These are phyloP conservation scores for Eublepharis macularius DNA, from an alignment of 2,113 vertebrate species.

Conservation along the genomic window DNA sequence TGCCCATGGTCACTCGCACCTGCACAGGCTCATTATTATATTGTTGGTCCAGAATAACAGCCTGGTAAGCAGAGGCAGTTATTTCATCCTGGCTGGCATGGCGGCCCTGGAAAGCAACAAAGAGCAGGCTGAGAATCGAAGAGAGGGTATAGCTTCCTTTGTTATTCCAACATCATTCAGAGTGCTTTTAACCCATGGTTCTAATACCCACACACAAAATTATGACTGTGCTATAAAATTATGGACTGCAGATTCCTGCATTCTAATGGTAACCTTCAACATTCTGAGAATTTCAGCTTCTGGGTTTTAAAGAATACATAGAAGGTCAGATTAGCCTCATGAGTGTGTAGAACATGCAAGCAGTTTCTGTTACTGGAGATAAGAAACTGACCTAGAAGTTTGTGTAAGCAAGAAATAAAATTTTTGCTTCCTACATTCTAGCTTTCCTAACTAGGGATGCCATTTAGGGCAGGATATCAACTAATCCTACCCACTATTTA, in stretches of 20 bases:
- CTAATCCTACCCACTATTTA: not conserved
- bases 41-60: constrained; percentile 81
- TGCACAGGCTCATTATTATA: constrained; percentile 83
- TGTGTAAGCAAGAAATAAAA: no score
- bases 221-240: not conserved
- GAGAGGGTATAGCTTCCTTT: not conserved
- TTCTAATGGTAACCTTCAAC: not conserved
- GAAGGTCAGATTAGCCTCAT: not conserved
- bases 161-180: not conserved
- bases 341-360: not conserved
- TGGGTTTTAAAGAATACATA: not conserved
- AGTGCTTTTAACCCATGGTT: not conserved
- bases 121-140: not conserved
- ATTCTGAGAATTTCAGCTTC: not conserved
- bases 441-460: not conserved
- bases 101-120: constrained; percentile 73
- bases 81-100: constrained; percentile 82
- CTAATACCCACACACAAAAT: not conserved
- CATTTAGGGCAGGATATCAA: not conserved
- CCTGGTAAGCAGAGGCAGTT: constrained; percentile 82
- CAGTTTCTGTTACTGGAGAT: not conserved
- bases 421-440: no score
- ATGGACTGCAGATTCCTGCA: not conserved
- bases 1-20: constrained; percentile 88
- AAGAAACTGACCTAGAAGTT: not conserved